Evolutionary conservation across 23 tunicate species (phyloP), one percentile per base, ranked within the genome.

Genomic region (Botrylloides violaceus): DNA sequence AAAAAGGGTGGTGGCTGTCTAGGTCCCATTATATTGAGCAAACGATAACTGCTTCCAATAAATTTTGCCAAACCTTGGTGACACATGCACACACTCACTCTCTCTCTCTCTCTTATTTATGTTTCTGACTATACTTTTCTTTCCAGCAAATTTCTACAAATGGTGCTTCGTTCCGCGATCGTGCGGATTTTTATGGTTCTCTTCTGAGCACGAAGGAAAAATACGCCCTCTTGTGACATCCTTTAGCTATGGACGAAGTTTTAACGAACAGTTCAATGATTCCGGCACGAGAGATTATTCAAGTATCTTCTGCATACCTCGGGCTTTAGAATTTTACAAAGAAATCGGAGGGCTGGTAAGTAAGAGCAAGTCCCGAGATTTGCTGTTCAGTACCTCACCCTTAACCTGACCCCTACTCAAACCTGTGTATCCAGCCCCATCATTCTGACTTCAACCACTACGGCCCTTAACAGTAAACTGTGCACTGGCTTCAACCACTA

Each of bases 111-210:
- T 43, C 53, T 43, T 43, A 43, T 43, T 43, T 43, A 7, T 43
- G 53, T 9, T 43, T 7, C 53, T 15, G 15, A 9, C 53, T 43
- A 15, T 43, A 7, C 12, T 43, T 43, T 43, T 15, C 15, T 9
- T 43, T 43, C 22, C 59, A 86, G 94, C 84, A 58, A 89, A 89
- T 72, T 71, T 89, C 20, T 81, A 89, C 84, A 89, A 89, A 37
- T 89, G 96, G 96, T 64, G 38, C 2, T 89, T 77, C 34, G 55
- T 80, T 20, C 18, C 83, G 2, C 79, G 96, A 5, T 66, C 77
- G 0, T 78, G 80, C 65, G 96, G 79, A 15, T 71, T 89, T 34
- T 65, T 89, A n/a, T 89, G 84, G 84, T 59, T 83, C 28, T 56
- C 83, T 2, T 90, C 90, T 12, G 28, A 56, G 22, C 60, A 58